Conservation (phyloP, 1,140 invertebrate genomes). For the Uloborus diversus region DNA sequence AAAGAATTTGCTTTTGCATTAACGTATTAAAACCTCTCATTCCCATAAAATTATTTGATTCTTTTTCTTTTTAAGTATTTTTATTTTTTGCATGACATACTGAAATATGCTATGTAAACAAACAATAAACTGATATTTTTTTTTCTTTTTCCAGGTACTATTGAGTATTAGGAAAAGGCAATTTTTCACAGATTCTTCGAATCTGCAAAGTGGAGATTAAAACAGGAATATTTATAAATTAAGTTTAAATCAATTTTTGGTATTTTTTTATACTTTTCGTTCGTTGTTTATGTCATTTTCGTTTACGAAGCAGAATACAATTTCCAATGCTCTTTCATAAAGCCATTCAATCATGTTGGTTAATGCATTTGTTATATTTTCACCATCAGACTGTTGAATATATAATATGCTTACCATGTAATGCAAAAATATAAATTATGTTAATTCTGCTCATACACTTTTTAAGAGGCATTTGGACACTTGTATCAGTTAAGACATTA, state of each 20-base stretch:
- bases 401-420: constrained; percentile 45
- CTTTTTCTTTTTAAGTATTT: no score
- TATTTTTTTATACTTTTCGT: constrained; percentile 33
- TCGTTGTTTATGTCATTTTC: constrained; percentile 27
- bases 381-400: constrained; percentile 29
- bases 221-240: constrained; percentile 11
- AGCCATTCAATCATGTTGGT: no score
- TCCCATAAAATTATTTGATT: no score
- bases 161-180: neutral
- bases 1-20: no score
- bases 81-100: no score
- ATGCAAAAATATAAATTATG: constrained; percentile 29
- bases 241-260: constrained; percentile 20
- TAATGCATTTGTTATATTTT: constrained; percentile 41
- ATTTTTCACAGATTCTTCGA: constrained; percentile 1
- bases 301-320: neutral
- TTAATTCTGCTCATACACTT: no score
- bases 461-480: no score
- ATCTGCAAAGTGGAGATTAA: constrained; percentile 5
- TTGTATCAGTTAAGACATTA: no score
- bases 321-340: no score
- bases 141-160: constrained; percentile 1
- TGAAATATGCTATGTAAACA: no score
- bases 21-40: no score
- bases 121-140: neutral